Percentiles rank a stretch among this genome's conserved stretches.
phyloP scores from a whole-genome alignment of 2,797 vertebrate species.

The Urophycis tenuis region DNA sequence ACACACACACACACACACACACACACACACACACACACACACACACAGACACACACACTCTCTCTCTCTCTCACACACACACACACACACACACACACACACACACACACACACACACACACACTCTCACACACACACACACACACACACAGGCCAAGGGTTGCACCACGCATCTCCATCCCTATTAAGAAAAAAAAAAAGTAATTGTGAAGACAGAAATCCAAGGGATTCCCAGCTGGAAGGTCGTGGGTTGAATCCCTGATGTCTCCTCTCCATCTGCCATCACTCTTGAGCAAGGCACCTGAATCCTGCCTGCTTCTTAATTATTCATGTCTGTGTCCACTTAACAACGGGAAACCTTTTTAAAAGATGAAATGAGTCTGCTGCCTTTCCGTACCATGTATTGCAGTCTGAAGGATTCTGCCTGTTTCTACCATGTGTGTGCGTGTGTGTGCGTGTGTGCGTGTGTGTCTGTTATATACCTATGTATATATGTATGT shows the following conservation, averaged over 20 bases:
- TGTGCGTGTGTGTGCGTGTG: too few species aligned
- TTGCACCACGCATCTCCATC: not conserved
- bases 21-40: too few species aligned
- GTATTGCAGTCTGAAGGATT: too few species aligned
- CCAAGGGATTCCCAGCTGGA: not conserved
- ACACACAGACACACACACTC: not conserved
- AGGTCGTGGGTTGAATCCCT: not conserved
- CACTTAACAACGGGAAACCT: too few species aligned
- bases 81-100: not conserved
- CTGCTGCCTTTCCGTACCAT: too few species aligned
- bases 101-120: not conserved
- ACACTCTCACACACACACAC: not conserved
- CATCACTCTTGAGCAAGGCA: not conserved
- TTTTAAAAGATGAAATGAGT: too few species aligned
- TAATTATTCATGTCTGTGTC: not conserved
- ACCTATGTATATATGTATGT: too few species aligned
- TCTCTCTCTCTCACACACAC: too few species aligned
- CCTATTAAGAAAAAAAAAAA: not conserved
- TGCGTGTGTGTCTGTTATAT: too few species aligned
- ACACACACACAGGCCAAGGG: not conserved
- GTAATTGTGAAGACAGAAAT: not conserved
- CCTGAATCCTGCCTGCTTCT: not conserved
- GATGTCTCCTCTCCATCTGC: not conserved
- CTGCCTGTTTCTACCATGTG: too few species aligned
- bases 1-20: too few species aligned